phyloP scores from a whole-genome alignment of 2,888 invertebrate species.

The Sthenelais limicola region DNA sequence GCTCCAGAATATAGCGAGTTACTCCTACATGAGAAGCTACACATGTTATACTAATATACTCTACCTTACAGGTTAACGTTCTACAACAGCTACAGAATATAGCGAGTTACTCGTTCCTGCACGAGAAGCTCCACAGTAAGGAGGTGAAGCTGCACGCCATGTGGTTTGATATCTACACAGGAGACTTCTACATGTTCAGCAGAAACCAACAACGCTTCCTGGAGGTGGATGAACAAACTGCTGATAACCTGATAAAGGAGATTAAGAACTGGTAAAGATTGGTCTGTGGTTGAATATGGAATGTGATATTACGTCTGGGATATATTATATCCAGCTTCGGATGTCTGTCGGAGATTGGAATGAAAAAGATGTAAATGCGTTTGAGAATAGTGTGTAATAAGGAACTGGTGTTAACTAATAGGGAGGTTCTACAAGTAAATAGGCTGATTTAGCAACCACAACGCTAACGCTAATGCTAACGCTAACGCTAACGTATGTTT shows the following conservation, averaged over 20 bases:
- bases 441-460: too few species aligned
- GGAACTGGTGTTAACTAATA: too few species aligned
- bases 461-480: too few species aligned
- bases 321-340: too few species aligned
- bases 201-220: conserved; percentile 83
- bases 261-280: conserved; percentile 26
- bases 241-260: background rate
- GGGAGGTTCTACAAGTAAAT: too few species aligned
- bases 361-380: too few species aligned
- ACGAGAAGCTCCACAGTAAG: conserved; percentile 84
- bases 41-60: too few species aligned
- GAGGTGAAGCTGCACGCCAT: conserved; percentile 90
- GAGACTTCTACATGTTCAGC: conserved; percentile 95
- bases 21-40: conserved; percentile 87
- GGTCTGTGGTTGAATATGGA: too few species aligned
- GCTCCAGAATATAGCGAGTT: conserved; percentile 92
- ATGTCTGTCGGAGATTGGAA: too few species aligned
- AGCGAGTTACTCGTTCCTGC: conserved; percentile 92
- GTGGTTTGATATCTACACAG: conserved; percentile 98
- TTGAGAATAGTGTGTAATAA: too few species aligned
- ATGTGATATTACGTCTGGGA: too few species aligned
- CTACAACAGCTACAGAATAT: conserved; percentile 93
- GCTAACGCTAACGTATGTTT: too few species aligned
- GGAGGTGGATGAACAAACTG: conserved; percentile 26
- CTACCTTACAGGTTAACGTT: conserved; percentile 87